Evolutionary conservation across 2,888 invertebrate species (phyloP).

Genomic region (Scaeva pyrastri): DNA sequence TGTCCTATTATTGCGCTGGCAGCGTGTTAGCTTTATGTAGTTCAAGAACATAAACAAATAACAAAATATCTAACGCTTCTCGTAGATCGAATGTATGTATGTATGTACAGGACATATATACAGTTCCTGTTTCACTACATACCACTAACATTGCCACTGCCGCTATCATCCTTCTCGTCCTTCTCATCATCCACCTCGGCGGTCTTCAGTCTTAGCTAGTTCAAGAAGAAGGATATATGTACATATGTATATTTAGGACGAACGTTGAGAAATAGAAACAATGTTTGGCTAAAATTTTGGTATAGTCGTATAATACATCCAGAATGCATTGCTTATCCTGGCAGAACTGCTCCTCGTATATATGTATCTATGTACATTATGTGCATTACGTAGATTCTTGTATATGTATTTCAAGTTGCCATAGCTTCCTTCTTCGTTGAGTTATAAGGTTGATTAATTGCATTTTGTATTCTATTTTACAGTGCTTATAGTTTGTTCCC

Average conservation of each 20-base stretch:
- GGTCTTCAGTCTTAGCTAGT: neutral
- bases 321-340: conserved; percentile 17
- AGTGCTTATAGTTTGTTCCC: conserved; percentile 81
- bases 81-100: neutral
- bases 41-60: conserved; percentile 66
- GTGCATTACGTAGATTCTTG: neutral
- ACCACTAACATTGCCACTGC: neutral
- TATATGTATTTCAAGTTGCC: neutral
- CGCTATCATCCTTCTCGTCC: neutral
- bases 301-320: conserved; percentile 15
- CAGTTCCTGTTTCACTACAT: neutral
- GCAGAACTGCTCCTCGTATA: neutral
- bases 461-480: conserved; percentile 78
- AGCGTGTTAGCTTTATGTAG: conserved; percentile 58
- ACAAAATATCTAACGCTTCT: conserved; percentile 35
- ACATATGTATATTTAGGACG: conserved; percentile 13
- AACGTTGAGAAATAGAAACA: conserved; percentile 31
- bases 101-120: neutral
- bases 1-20: conserved; percentile 61
- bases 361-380: too few species aligned
- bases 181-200: too few species aligned
- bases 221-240: conserved; percentile 24
- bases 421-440: conserved; percentile 21
- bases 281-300: conserved; percentile 35
- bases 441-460: conserved; percentile 80